Evolutionary conservation across 2,797 vertebrate genomes (phyloP).

Genomic region (Muraenolepis orangiensis): DNA sequence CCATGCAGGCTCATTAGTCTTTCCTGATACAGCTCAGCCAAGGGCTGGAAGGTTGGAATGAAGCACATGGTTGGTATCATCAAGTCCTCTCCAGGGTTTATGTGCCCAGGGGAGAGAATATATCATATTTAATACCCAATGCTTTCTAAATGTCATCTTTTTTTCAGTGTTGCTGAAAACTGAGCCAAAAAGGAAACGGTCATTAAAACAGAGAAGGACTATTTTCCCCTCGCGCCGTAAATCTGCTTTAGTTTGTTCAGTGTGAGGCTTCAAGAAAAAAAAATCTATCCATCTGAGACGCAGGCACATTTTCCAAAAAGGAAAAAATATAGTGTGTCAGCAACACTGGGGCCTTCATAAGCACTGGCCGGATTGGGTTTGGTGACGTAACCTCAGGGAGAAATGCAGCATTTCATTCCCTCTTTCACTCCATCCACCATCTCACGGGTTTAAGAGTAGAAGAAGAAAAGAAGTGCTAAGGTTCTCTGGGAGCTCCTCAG

Average conservation of each 20-base stretch:
- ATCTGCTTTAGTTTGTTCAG: constrained; percentile 50
- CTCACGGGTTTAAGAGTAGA: constrained; percentile 1
- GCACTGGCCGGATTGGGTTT: constrained; percentile 43
- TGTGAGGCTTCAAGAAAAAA: constrained; percentile 31
- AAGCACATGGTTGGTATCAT: neutral
- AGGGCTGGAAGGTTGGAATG: neutral
- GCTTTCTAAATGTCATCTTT: neutral
- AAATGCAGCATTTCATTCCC: constrained; percentile 37
- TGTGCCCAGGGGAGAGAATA: neutral
- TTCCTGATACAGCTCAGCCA: neutral
- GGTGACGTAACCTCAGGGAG: constrained; percentile 51
- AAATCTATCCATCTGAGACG: constrained; percentile 11
- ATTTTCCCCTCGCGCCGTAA: constrained; percentile 28
- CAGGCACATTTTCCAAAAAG: neutral
- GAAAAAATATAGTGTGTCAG: too few relatives aligned
- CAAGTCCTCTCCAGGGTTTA: neutral
- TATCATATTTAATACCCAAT: neutral
- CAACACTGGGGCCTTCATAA: neutral
- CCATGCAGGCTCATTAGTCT: neutral
- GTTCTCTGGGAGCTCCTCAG: too few relatives aligned
- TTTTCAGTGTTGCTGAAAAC: neutral
- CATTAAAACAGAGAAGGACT: constrained; percentile 29
- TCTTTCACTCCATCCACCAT: constrained; percentile 50
- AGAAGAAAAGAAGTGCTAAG: constrained; percentile 1
- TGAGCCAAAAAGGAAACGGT: neutral